These are phyloP conservation scores for Peromyscus polionotus DNA, from an alignment of 2,113 vertebrate species.

Conservation along the genomic window DNA sequence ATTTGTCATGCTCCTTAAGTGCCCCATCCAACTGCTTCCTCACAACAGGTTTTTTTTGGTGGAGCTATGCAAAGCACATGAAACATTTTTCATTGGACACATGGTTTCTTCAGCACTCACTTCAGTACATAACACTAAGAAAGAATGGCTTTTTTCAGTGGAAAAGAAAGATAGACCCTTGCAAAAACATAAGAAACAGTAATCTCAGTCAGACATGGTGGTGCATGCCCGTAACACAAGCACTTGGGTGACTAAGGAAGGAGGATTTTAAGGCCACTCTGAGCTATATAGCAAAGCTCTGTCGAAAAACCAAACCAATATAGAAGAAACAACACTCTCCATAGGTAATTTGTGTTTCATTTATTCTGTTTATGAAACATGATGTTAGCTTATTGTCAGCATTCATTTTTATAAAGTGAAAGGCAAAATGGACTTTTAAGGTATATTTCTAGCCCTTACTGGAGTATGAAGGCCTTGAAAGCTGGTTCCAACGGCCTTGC, in stretches of 20 bases:
- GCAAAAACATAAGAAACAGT: background rate
- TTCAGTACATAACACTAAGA: background rate
- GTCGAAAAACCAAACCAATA: background rate
- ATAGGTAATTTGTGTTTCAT: background rate
- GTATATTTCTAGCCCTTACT: background rate
- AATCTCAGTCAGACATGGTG: background rate
- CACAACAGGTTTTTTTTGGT: background rate
- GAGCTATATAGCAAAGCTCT: background rate
- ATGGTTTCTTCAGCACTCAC: background rate
- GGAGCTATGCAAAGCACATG: background rate
- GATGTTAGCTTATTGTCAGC: background rate
- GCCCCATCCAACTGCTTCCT: background rate
- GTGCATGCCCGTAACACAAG: background rate
- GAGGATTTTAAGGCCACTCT: background rate
- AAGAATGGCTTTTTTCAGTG: background rate
- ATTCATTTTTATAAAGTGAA: slow-evolving; percentile 19
- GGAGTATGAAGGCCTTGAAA: background rate
- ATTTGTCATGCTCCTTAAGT: slow-evolving; percentile 28
- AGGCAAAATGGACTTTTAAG: background rate
- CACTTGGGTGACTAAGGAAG: background rate
- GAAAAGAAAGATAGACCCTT: background rate
- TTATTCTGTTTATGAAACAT: background rate
- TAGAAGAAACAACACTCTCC: background rate
- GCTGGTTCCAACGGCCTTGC: background rate
- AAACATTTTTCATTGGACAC: background rate